Evolutionary conservation across 2,888 invertebrate genomes (phyloP).

Genomic region (Trisateles emortualis): DNA sequence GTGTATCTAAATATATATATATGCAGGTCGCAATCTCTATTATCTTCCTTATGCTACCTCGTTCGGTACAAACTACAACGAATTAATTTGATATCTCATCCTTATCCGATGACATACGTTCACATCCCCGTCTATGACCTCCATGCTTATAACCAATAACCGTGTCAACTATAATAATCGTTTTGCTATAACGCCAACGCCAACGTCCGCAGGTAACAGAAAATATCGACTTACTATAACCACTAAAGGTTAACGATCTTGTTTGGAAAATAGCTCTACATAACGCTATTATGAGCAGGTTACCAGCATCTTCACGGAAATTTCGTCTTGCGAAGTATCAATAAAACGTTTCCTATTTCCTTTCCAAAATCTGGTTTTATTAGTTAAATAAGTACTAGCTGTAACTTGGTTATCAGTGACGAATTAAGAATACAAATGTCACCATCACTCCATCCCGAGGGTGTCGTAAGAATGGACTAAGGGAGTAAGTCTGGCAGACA

Average conservation of each 20-base stretch:
- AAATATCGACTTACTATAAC: conserved; percentile 10
- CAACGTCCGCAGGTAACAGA: conserved; percentile 18
- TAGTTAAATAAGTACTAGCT: too few relatives aligned
- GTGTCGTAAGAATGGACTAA: too few relatives aligned
- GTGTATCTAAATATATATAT: too few relatives aligned
- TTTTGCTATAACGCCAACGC: conserved; percentile 27
- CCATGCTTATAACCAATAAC: background rate
- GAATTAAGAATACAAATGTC: too few relatives aligned
- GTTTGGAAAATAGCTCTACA: conserved; percentile 10
- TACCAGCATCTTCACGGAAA: background rate
- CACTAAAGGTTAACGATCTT: conserved; percentile 15
- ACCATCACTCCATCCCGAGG: too few relatives aligned
- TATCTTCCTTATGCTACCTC: too few relatives aligned
- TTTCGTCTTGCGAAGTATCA: background rate
- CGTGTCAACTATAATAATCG: conserved; percentile 21
- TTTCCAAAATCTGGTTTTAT: background rate
- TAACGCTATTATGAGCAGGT: background rate
- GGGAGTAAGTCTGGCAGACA: too few relatives aligned
- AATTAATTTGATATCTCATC: background rate
- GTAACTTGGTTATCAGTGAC: too few relatives aligned
- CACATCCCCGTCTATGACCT: conserved; percentile 12
- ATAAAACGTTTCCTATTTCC: too few relatives aligned
- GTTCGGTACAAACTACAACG: background rate
- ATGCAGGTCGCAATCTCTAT: too few relatives aligned
- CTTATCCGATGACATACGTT: background rate